Evolutionary conservation across 2,888 invertebrate genomes (phyloP), one percentile per base, ranked within the genome.

Genomic region (Molanna angustata): DNA sequence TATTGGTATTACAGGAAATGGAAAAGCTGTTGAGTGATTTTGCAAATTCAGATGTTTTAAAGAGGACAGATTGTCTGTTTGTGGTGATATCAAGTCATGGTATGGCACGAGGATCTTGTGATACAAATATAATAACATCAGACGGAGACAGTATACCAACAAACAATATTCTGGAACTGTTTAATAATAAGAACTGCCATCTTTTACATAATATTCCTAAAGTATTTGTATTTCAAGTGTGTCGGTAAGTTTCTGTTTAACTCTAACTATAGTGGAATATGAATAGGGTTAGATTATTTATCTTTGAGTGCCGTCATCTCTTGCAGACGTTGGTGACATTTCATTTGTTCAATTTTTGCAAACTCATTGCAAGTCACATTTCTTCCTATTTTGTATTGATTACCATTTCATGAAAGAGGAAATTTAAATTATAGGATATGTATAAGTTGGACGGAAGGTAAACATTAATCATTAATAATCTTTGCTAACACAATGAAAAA

Each of bases 191-290:
- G 13, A 71, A 70, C 48, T 80, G 84, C 65, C 72, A 73, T 1
- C 64, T 66, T 48, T 71, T 87, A 54, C 62, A 66, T 7, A 72
- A 76, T 47, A 81, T 85, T 63, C 87, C 88, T 17, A 88, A 88
- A 70, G 80, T 88, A 49, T 84, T 88, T 64, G 76, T 88, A 53
- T 86, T 87, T 64, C 88, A 88, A 64, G 80, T 81, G 60, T 88
- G 87, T 69, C 78, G 85, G 82, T 74, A 64, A 65, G 64, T 63
- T 9, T n/a, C n/a, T n/a, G n/a, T n/a, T n/a, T n/a, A n/a, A n/a
- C n/a, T n/a, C n/a, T n/a, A n/a, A n/a, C n/a, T n/a, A n/a, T n/a
- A n/a, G n/a, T n/a, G n/a, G n/a, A n/a, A n/a, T n/a, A n/a, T n/a
- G n/a, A n/a, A n/a, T n/a, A n/a, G n/a, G n/a, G n/a, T n/a, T n/a